Evolutionary conservation across 1,140 invertebrate genomes (phyloP), one percentile per base, ranked within the genome.

Genomic region (Hesperophylax magnus): DNA sequence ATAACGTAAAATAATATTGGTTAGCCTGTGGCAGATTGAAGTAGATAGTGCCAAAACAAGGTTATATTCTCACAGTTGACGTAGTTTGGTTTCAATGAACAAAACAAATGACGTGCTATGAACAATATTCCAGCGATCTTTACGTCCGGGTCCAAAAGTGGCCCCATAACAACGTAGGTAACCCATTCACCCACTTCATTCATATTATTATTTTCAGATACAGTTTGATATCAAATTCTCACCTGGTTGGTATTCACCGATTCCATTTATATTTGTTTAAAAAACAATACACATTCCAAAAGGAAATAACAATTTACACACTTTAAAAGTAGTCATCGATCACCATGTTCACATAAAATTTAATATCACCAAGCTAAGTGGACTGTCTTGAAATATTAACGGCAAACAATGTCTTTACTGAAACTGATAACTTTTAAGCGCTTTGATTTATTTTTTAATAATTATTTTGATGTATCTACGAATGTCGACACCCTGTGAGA

Each of bases 201-300:
- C n/a, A 31, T 39, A 39, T 27, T 27, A 27, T 27, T 27, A 27
- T 47, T 14, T 47, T 47, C 39, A 14, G 39, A 17, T 34, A 67
- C 2, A 11, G 4, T 14, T 67, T 20, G 14, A 18, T 61, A 15
- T 22, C 18, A 20, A 53, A 22, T 17, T 52, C 75, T 63, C 52
- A 77, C 77, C 77, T 78, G 77, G n/a, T 34, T 78, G 39, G 34
- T 78, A 71, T 78, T 65, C 24, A 52, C 61, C 61, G 77, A 78
- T 78, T 78, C 77, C 77, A 78, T 78, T 77, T 77, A 77, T 52
- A 77, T 65, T 52, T 65, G 58, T 39, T 52, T 77, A 52, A 77
- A 53, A 78, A 34, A 71, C 39, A 56, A 54, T 24, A 52, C 77
- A 67, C 77, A 69, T 69, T 69, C 77, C 77, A 53, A 78, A 54